Base-by-base conservation (phyloP, 2,797 vertebrate species). In the Pangasius krempfi region DNA sequence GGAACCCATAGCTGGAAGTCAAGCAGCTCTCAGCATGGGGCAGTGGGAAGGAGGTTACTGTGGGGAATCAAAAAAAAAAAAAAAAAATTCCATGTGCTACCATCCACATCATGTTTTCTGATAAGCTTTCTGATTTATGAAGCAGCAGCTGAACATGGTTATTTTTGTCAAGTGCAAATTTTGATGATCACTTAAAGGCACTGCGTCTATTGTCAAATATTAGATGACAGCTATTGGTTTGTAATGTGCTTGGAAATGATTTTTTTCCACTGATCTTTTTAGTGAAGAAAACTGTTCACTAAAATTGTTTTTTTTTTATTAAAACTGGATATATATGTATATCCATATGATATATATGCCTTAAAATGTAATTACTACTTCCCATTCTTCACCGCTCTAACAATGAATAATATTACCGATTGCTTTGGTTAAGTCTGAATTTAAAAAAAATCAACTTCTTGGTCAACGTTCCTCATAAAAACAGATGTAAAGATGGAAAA, bases 1-100 rank as follows among this genome's bases (percentile, higher is more conserved):
- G 82, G 81, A 87, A 81, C 75, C 83, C 90, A 89, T 81, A 72
- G 64, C 68, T 64, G 78, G 62, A 89, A 86, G 89, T 90, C 86
- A 90, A 90, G 83, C 62, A 80, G 72, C 64, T 84, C 87, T 58
- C 72, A 62, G 27, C 66, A 70, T 81, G 86, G 80, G 86, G 89
- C 86, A 84, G 56, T 44, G 68, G 8, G 37, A 50, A 52, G 85
- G 44, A 52, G 62, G 86, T 47, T 82, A 87, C 80, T 68, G 68
- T 64, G 40, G 68, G 79, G 76, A 89, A 91, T 92, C 81, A 85
- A 87, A 87, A 86, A 44, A 47, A 25, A 60, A 86, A 86, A 20
- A 27, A 14, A 18, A 58, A 8, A 25, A 22, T 73, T 82, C 88
- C 88, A 64, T 78, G 86, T 83, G 89, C 60, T 90, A 83, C 83